A percentile compares a stretch with the other conserved stretches of the same genome.
Conservation (phyloP, 2,888 invertebrate species). For the Diachrysia chrysitis region DNA sequence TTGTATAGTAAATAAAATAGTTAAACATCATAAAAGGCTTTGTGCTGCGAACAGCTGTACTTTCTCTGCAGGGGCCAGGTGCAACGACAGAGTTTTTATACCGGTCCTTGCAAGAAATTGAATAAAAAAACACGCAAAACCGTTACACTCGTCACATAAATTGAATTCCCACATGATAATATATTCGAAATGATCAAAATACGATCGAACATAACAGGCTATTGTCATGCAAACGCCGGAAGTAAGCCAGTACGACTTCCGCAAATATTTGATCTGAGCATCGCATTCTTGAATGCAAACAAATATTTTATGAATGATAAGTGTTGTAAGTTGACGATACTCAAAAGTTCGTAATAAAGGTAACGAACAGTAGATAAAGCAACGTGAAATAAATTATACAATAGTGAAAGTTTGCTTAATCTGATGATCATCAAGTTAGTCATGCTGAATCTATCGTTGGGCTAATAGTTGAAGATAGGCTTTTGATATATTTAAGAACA, state of each 20-base stretch:
- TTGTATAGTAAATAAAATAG: neutral
- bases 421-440: neutral
- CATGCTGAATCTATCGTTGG: neutral
- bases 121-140: slow-evolving; percentile 20
- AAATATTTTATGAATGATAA: slow-evolving; percentile 26
- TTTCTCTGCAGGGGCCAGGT: slow-evolving; percentile 67
- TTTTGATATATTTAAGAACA: neutral
- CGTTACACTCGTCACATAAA: slow-evolving; percentile 31
- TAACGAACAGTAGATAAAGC: neutral
- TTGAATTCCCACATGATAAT: slow-evolving; percentile 26
- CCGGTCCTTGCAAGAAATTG: slow-evolving; percentile 14
- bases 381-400: neutral
- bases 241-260: slow-evolving; percentile 68
- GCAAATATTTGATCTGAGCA: slow-evolving; percentile 70
- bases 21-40: slow-evolving; percentile 26
- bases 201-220: slow-evolving; percentile 60
- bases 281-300: slow-evolving; percentile 62
- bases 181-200: slow-evolving; percentile 55
- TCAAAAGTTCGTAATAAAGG: neutral
- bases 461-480: neutral
- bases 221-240: slow-evolving; percentile 65
- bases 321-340: neutral
- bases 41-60: slow-evolving; percentile 74
- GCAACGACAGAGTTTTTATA: slow-evolving; percentile 39
- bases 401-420: neutral